These are phyloP conservation scores for Chironomus striatipennis DNA, from an alignment of 1,140 invertebrate genomes.

Conservation along the genomic window DNA sequence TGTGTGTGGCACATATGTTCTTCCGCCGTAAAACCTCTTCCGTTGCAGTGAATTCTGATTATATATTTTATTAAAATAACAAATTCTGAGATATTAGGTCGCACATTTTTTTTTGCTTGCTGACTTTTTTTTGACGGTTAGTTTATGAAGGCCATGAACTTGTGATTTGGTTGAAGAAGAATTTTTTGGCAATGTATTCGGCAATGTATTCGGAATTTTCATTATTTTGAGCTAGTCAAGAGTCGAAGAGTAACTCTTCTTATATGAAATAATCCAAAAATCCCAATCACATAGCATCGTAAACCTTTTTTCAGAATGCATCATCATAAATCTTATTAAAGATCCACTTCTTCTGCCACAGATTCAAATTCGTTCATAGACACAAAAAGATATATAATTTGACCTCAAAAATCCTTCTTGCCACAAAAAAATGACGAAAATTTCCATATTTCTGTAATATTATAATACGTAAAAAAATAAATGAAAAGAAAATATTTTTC, in stretches of 20 bases:
- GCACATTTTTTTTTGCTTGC: neutral
- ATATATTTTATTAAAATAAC: neutral
- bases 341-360: too few species aligned
- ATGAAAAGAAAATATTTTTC: conserved; percentile 14
- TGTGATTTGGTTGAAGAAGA: neutral
- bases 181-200: too few species aligned
- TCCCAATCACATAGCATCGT: too few species aligned
- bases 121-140: neutral
- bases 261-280: too few species aligned
- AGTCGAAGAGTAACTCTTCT: too few species aligned
- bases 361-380: neutral
- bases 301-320: too few species aligned
- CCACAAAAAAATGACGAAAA: too few species aligned
- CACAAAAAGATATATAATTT: neutral
- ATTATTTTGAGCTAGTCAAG: too few species aligned
- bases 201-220: too few species aligned
- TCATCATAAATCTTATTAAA: too few species aligned
- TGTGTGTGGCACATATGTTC: conserved; percentile 1
- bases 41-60: neutral
- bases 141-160: neutral
- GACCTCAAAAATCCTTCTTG: neutral
- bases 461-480: conserved; percentile 8
- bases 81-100: neutral
- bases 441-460: neutral
- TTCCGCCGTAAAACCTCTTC: conserved; percentile 11